Base-by-base conservation (phyloP, 2,888 invertebrate genomes). In the Ormia ochracea region DNA sequence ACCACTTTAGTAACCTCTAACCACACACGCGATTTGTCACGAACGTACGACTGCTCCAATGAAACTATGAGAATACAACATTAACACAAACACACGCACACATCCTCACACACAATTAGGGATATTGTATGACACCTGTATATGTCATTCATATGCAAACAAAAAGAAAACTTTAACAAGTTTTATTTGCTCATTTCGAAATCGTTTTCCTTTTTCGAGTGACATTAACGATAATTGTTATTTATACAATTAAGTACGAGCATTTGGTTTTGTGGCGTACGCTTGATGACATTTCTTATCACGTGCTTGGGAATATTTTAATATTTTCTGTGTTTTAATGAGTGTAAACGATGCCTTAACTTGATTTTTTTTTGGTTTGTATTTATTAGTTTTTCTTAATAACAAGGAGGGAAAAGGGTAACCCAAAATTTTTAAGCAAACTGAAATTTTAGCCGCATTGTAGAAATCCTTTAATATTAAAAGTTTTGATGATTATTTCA, bases 191-290 rank as follows among this genome's bases (percentile, higher is more conserved):
- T 45, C 21, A 45, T 23, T 54, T 45, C 23, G 33, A 31, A 45
- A 33, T 56, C 6, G 33, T 43, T 66, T 66, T 54, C 12, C 31
- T 41, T 41, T 50, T 31, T 14, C 28, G n/a, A 59, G 17, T 59
- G 70, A 5, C 38, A 50, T 59, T 70, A 59, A 76, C 58, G 50
- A 45, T 63, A 73, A 63, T 73, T 63, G 36, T 58, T 48, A 48
- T 48, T 38, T 54, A 48, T 56, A 52, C 31, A 45, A 73, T 56
- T 56, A 41, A 17, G 48, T 48, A 31, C 21, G 28, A 73, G 45
- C 38, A 48, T 66, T 50, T 58, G 48, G 41, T 66, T 52, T 74
- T 66, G 65, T 43, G 28, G 31, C 21, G 17, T 41, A 65, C n/a
- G 45, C 31, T 58, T 58, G 31, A 58, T 58, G 58, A 48, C 50